Evolutionary conservation across 2,113 vertebrate genomes (phyloP).

Genomic region (Talpa occidentalis): DNA sequence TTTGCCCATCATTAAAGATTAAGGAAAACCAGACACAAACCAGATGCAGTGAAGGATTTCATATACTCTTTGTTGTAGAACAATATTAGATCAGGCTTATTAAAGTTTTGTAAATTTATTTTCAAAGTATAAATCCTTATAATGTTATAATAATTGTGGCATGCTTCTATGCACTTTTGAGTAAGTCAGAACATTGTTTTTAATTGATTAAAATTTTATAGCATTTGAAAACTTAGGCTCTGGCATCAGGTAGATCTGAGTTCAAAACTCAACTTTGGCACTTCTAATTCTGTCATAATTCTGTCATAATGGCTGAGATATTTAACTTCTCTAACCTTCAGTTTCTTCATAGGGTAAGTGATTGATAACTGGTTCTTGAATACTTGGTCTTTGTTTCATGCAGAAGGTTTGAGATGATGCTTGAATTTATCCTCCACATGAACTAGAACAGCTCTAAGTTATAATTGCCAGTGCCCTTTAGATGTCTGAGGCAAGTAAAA

Average conservation of each 20-base stretch:
- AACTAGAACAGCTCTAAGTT: not conserved
- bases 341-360: conserved; percentile 1
- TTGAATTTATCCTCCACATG: not conserved
- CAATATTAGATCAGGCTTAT: not conserved
- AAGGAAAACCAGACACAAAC: conserved; percentile 74
- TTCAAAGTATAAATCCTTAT: not conserved
- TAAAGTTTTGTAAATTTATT: conserved; percentile 50
- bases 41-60: conserved; percentile 62
- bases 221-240: not conserved
- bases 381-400: not conserved
- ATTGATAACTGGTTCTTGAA: not conserved
- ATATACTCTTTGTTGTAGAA: conserved; percentile 25
- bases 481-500: not conserved
- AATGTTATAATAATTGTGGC: not conserved
- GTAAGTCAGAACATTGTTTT: not conserved
- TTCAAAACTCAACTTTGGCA: conserved; percentile 42
- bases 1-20: conserved; percentile 80
- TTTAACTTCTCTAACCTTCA: conserved; percentile 22
- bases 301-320: not conserved
- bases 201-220: not conserved
- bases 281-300: not conserved
- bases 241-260: not conserved
- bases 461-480: not conserved
- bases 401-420: not conserved
- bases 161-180: not conserved